phyloP scores from a whole-genome alignment of 2,797 vertebrate genomes.

The Hemibagrus guttatus region DNA sequence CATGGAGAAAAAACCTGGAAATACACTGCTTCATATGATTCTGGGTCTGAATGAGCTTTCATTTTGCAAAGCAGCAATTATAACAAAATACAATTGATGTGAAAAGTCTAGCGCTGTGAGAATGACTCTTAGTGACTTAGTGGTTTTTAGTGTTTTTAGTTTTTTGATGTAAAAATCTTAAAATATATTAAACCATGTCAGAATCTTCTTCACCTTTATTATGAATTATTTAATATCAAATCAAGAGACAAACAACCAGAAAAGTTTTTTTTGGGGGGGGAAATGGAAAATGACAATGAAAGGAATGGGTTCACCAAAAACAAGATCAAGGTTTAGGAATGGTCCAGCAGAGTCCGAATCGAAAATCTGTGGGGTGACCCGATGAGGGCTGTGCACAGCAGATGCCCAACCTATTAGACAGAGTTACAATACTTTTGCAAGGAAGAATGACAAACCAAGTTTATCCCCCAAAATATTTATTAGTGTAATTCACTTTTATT shows the following conservation, averaged over 20 bases:
- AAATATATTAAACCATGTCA: background rate
- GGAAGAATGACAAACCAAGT: background rate
- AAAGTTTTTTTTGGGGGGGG: too few species aligned
- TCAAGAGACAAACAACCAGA: background rate
- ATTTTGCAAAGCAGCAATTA: background rate
- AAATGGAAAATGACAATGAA: background rate
- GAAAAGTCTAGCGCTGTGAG: too few species aligned
- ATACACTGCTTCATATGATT: background rate
- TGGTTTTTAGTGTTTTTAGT: background rate
- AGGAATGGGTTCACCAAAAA: background rate
- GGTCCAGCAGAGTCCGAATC: background rate
- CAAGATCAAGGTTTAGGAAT: background rate
- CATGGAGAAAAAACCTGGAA: background rate
- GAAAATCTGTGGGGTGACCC: background rate
- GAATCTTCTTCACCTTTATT: background rate
- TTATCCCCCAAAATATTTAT: background rate
- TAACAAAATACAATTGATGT: background rate
- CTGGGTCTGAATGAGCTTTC: background rate
- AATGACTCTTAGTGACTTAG: too few species aligned
- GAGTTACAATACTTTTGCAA: background rate
- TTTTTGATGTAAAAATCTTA: background rate
- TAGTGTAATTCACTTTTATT: background rate
- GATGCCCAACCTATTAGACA: background rate
- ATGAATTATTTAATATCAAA: background rate
- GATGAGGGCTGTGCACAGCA: background rate